Percentiles rank a stretch among this genome's conserved stretches.
Evolutionary conservation across 2,888 invertebrate species (phyloP).

Genomic region (Trachelus stipa): DNA sequence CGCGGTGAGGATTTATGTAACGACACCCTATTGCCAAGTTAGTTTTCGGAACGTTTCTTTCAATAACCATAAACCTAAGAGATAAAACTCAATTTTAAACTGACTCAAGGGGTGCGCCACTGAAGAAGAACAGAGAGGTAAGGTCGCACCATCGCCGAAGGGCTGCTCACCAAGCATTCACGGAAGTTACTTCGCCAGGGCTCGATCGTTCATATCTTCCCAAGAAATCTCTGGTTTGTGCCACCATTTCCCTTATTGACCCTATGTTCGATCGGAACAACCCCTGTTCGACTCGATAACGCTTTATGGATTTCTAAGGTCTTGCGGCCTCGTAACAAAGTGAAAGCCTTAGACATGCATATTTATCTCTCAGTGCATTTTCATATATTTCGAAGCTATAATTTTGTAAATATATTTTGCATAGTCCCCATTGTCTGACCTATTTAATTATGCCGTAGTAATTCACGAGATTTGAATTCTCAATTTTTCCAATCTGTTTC

Average conservation of each 20-base stretch:
- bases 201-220: slow-evolving; percentile 6
- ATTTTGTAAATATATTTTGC: not conserved
- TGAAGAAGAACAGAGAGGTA: not conserved
- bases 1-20: slow-evolving; percentile 23
- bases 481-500: not conserved
- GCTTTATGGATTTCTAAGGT: not conserved
- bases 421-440: no score
- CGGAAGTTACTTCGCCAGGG: slow-evolving; percentile 3
- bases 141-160: not conserved
- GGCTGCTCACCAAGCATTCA: not conserved
- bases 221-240: not conserved
- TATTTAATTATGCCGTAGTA: not conserved
- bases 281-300: not conserved
- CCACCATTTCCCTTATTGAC: not conserved
- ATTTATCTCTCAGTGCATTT: not conserved
- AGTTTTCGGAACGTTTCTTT: slow-evolving; percentile 26
- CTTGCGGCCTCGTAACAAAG: not conserved
- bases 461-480: not conserved
- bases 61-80: slow-evolving; percentile 28
- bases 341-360: not conserved
- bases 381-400: not conserved
- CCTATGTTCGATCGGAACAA: not conserved
- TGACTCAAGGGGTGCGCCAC: not conserved
- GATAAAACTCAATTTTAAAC: slow-evolving; percentile 28
- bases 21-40: slow-evolving; percentile 26